Percentiles rank a stretch among this genome's conserved stretches.
Evolutionary conservation across 2,888 invertebrate genomes (phyloP).

Genomic region (Ophion obscuratus): DNA sequence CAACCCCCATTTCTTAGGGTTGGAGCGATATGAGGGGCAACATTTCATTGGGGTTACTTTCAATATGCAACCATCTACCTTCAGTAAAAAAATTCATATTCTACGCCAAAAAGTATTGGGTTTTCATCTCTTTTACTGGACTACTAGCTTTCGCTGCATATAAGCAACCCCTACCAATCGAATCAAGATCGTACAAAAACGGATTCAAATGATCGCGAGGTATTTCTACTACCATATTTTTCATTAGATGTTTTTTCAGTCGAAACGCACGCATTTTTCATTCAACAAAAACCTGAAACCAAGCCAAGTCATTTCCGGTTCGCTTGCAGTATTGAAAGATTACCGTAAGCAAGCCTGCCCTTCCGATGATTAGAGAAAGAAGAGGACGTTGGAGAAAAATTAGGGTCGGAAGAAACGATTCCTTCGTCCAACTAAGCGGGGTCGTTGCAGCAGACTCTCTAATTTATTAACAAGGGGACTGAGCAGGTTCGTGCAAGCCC

Average conservation of each 20-base stretch:
- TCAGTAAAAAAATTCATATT: no score
- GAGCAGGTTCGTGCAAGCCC: slow-evolving; percentile 55
- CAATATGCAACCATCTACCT: no score
- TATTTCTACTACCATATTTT: neutral
- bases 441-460: slow-evolving; percentile 29
- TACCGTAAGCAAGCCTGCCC: slow-evolving; percentile 35
- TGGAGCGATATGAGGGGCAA: no score
- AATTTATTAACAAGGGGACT: slow-evolving; percentile 60
- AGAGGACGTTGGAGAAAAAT: slow-evolving; percentile 17
- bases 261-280: neutral
- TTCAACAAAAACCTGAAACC: slow-evolving; percentile 11
- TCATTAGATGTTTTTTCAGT: no score
- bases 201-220: neutral
- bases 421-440: slow-evolving; percentile 5
- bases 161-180: neutral
- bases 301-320: slow-evolving; percentile 3
- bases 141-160: neutral
- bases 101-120: no score
- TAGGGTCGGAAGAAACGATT: slow-evolving; percentile 15
- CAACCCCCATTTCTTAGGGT: no score
- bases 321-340: slow-evolving; percentile 38
- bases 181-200: neutral
- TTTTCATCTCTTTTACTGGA: no score
- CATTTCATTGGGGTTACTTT: no score
- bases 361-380: neutral